A percentile compares a stretch with the other conserved stretches of the same genome.
phyloP scores from a whole-genome alignment of 2,113 vertebrate species.

The Orthochromis malagaraziensis region DNA sequence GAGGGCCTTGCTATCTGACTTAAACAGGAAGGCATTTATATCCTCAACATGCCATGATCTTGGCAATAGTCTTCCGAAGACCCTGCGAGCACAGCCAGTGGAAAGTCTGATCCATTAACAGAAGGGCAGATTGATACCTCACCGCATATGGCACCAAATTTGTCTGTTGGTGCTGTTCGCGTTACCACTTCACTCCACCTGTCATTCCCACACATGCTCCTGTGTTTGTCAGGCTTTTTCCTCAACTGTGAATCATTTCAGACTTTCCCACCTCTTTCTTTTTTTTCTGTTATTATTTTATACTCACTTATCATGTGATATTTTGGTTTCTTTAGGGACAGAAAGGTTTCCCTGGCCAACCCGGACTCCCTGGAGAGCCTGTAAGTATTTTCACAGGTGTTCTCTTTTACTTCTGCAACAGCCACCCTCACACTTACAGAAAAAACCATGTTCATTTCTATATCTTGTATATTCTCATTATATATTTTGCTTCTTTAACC shows the following conservation, averaged over 20 bases:
- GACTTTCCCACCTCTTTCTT: neutral
- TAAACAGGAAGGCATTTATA: slow-evolving; percentile 62
- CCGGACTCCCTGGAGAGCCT: slow-evolving; percentile 90
- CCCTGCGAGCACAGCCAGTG: slow-evolving; percentile 29
- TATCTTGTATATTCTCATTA: neutral
- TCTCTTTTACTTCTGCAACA: neutral
- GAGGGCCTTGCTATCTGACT: slow-evolving; percentile 46
- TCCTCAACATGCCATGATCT: slow-evolving; percentile 49
- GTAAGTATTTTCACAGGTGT: slow-evolving; percentile 70
- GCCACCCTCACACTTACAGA: neutral
- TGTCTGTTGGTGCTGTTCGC: neutral
- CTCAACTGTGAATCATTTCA: neutral
- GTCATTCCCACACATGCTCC: neutral
- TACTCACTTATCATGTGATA: neutral
- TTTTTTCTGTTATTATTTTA: neutral
- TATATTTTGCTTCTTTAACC: neutral
- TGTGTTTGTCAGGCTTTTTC: neutral
- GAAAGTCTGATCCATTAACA: slow-evolving; percentile 56
- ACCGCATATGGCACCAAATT: slow-evolving; percentile 11
- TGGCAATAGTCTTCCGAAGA: slow-evolving; percentile 7
- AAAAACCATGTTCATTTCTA: neutral
- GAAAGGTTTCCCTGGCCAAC: slow-evolving; percentile 88
- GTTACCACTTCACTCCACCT: slow-evolving; percentile 11
- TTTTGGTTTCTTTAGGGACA: slow-evolving; percentile 75
- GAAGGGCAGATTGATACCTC: slow-evolving; percentile 34